These are phyloP conservation scores for Octonoba sinensis DNA, from an alignment of 2,888 invertebrate species.

Conservation along the genomic window DNA sequence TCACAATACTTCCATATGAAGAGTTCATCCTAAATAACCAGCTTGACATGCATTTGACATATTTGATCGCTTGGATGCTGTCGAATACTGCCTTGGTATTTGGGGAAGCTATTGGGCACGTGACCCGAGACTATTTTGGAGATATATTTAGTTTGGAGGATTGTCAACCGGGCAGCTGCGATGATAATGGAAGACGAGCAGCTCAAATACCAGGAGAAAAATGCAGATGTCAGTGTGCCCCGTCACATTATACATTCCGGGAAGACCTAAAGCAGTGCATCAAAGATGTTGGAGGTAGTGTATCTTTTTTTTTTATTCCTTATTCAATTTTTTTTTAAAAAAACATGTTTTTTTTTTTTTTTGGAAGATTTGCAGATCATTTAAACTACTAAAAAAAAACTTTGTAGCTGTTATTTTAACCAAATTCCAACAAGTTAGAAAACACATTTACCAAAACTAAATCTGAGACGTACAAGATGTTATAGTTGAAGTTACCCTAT, in stretches of 20 bases:
- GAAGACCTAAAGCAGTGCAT: conserved; percentile 88
- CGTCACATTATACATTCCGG: conserved; percentile 82
- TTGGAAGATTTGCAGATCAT: too few species aligned
- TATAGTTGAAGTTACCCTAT: too few species aligned
- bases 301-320: conserved; percentile 68
- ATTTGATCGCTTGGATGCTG: conserved; percentile 20
- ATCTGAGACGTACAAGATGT: too few species aligned
- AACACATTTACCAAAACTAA: too few species aligned
- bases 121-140: conserved; percentile 77
- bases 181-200: conserved; percentile 71
- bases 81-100: background rate
- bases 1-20: background rate
- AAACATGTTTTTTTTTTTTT: too few species aligned
- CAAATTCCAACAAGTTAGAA: too few species aligned
- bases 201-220: conserved; percentile 70
- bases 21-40: too few species aligned
- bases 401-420: too few species aligned
- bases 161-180: conserved; percentile 46
- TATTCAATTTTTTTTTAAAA: too few species aligned
- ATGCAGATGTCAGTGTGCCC: conserved; percentile 85
- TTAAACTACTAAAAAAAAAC: too few species aligned
- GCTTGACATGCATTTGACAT: conserved; percentile 24
- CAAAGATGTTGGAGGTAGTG: conserved; percentile 84
- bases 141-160: conserved; percentile 75
- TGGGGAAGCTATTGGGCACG: conserved; percentile 45